phyloP scores from a whole-genome alignment of 2,797 vertebrate species.

The Spatula versicolor region DNA sequence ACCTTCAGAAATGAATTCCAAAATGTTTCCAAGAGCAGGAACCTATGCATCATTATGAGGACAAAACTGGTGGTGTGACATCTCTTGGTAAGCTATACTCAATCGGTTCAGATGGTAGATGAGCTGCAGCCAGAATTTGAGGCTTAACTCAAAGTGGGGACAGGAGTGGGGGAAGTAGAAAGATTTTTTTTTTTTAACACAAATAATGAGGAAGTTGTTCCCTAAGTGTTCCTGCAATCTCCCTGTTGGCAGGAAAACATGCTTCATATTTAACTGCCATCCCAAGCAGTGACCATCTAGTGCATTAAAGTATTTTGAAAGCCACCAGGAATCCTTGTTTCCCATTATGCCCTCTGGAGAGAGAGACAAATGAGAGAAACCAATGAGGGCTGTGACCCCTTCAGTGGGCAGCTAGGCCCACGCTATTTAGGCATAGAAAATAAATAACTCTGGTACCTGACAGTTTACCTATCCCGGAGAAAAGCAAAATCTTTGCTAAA shows the following conservation, averaged over 20 bases:
- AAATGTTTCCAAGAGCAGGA: accelerated
- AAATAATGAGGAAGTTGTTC: accelerated
- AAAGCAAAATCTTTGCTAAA: neutral
- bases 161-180: neutral
- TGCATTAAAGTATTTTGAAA: neutral
- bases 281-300: neutral
- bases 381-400: accelerated
- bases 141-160: neutral
- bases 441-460: neutral
- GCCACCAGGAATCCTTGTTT: neutral
- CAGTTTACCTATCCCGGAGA: accelerated
- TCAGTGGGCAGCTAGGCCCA: neutral
- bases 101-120: accelerated
- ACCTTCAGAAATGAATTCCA: neutral
- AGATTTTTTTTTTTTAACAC: neutral
- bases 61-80: neutral
- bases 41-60: neutral
- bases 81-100: neutral
- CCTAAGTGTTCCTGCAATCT: neutral
- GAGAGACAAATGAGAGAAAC: neutral
- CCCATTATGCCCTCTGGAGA: neutral
- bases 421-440: neutral
- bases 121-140: neutral
- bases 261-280: neutral
- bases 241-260: neutral